Evolutionary conservation across 2,113 vertebrate genomes (phyloP), one percentile per base, ranked within the genome.

Genomic region (Piaya cayana): DNA sequence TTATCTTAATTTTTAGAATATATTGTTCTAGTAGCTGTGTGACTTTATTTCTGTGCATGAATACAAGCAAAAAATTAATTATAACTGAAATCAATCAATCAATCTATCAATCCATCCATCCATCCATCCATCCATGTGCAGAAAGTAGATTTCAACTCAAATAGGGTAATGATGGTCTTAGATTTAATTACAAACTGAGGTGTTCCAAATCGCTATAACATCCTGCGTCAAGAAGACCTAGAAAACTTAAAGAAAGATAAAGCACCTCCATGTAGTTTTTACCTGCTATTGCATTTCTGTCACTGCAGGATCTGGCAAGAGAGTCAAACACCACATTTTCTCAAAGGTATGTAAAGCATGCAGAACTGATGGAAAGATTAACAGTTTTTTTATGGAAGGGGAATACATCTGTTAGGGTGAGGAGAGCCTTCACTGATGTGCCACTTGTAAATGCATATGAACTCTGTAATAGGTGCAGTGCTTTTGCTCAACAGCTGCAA

Each of bases 371-470:
- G 19, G 75, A 86, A 91, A 96, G 79, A 92, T 93, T 92, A 95
- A 91, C 88, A 92, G 90, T 90, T 93, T 95, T 93, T 63, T 92
- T 82, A 62, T 64, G 36, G 96, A 92, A 82, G 91, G 36, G 52
- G 20, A 23, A 16, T 72, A 47, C 69, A 88, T 91, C 88, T 92
- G 52, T 65, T 71, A 25, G 90, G 87, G 64, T 81, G 86, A 96
- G 91, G 84, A 90, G 86, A 94, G 95, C 92, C 82, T 94, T 84
- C 68, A 12, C 70, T 96, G 97, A 88, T 75, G 47, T 81, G 79
- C 86, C 96, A 89, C 95, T 97, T 96, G 96, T 94, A 97, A 96
- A 94, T 60, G 85, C 47, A 53, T 32, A 32, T 84, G 88, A 96
- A 82, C 92, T 91, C 95, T 84, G 92, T 86, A 96, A 95, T 79